Conservation (phyloP, 2,113 vertebrate species). For the Stigmatopora nigra region DNA sequence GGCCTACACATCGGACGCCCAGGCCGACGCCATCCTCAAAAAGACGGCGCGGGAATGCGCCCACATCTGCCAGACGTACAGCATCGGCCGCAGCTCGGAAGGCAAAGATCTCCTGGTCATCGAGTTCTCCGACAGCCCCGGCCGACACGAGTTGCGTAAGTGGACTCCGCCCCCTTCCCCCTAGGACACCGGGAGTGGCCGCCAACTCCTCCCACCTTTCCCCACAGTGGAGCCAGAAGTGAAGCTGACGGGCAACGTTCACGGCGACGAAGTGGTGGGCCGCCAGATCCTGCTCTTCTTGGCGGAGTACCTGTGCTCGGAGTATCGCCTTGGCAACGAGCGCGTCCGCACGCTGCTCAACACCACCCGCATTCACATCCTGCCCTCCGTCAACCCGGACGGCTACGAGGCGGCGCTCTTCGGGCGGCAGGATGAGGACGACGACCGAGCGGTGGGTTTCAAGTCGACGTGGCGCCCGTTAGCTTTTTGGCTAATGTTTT, state of each 20-base stretch:
- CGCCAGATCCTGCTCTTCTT: constrained; percentile 85
- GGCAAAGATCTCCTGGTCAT: constrained; percentile 88
- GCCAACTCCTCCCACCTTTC: background rate
- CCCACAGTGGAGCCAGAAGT: constrained; percentile 87
- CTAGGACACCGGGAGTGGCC: no score
- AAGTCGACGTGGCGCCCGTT: no score
- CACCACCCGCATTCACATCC: constrained; percentile 85
- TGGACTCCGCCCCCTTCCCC: constrained; percentile 2
- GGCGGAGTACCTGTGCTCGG: constrained; percentile 83
- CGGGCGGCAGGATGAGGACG: constrained; percentile 56
- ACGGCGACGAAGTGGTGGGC: constrained; percentile 87
- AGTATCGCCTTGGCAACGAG: constrained; percentile 79
- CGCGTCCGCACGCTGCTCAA: constrained; percentile 83
- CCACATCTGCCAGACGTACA: constrained; percentile 81
- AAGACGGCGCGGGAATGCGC: constrained; percentile 76
- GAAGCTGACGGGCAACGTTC: constrained; percentile 88
- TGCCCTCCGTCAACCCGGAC: constrained; percentile 94
- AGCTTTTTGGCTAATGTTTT: no score
- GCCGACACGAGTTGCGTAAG: constrained; percentile 85
- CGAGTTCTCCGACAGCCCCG: constrained; percentile 87
- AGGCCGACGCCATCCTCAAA: constrained; percentile 77
- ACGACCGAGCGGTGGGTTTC: constrained; percentile 3
- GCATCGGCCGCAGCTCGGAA: constrained; percentile 84
- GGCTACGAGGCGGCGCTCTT: constrained; percentile 83
- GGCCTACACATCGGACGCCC: constrained; percentile 75